Base-by-base conservation (phyloP, 2,888 invertebrate genomes). In the Exephanes ischioxanthus region DNA sequence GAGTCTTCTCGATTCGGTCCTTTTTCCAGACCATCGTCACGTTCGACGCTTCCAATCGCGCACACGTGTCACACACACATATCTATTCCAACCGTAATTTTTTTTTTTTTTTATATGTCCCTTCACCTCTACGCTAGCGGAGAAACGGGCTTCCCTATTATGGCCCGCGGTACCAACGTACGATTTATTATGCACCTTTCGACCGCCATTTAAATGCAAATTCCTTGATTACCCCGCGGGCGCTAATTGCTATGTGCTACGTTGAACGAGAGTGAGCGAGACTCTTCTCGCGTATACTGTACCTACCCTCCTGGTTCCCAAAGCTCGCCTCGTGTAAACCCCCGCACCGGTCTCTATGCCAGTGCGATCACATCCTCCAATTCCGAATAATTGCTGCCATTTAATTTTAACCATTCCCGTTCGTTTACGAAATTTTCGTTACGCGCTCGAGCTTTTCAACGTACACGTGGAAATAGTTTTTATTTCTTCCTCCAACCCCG, bases 191-290 rank as follows among this genome's bases (percentile, higher is more conserved):
- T 91, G 90, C 91, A 87, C 91, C 91, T 92, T 92, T 92, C 91
- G 89, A 89, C 89, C 90, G 89, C 91, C 90, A 92, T 93, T 93
- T 92, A 93, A 91, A 93, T 93, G 93, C 91, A 93, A 93, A 93
- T 93, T 91, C 88, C 90, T 91, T 92, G 91, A 93, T 93, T 93
- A 93, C 90, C 89, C 87, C 83, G 86, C 84, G 85, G 82, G 90
- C 90, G 90, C 91, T 93, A 93, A 93, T 93, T 93, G 91, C 92
- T 90, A 90, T 89, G 91, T 91, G 91, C 89, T 75, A 80, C 72
- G 71, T 71, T 80, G 73, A 83, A 81, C 66, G 81, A 77, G 79
- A 83, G 79, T 58, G 77, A 77, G 82, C 66, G 78, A 84, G 81
- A 77, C 77, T 81, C 76, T 48, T 48, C 63, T 63, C 26, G 77